Evolutionary conservation across 37 sponge, comb jelly and placozoan genomes (phyloP).

Genomic region (Dysidea cf. avara): DNA sequence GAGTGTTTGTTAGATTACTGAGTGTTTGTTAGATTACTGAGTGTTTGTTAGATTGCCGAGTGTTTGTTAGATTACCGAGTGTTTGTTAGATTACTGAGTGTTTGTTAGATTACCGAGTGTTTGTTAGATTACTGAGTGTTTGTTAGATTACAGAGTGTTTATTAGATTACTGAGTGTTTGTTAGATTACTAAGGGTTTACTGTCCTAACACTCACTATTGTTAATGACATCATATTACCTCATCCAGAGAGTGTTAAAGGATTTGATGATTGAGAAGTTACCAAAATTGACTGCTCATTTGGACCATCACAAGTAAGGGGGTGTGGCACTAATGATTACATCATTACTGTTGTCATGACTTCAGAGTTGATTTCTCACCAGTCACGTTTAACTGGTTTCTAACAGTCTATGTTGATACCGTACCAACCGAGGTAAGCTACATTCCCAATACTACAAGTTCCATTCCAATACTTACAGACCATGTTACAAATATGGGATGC

Average conservation of each 20-base stretch:
- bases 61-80: no score
- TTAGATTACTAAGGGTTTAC: no score
- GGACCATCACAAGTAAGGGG: conserved; percentile 58
- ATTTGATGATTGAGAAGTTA: conserved; percentile 63
- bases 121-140: no score
- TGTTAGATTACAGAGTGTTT: no score
- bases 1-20: no score
- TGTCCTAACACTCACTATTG: no score
- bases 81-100: no score
- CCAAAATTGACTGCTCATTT: conserved; percentile 74
- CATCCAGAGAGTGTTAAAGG: conserved; percentile 78
- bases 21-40: no score
- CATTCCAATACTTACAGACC: conserved; percentile 24
- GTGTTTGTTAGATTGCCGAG: no score
- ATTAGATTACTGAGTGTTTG: no score
- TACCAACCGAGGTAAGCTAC: conserved; percentile 69
- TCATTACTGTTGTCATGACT: neutral
- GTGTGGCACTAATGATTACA: neutral
- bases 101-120: no score
- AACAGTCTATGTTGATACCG: conserved; percentile 93
- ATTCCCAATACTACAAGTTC: neutral
- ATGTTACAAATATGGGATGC: conserved; percentile 94
- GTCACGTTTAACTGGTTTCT: conserved; percentile 99
- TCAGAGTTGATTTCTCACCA: conserved; percentile 87
- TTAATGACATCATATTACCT: no score